Evolutionary conservation across 2,888 invertebrate genomes (phyloP), one percentile per base, ranked within the genome.

Genomic region (Xylophagus ater): DNA sequence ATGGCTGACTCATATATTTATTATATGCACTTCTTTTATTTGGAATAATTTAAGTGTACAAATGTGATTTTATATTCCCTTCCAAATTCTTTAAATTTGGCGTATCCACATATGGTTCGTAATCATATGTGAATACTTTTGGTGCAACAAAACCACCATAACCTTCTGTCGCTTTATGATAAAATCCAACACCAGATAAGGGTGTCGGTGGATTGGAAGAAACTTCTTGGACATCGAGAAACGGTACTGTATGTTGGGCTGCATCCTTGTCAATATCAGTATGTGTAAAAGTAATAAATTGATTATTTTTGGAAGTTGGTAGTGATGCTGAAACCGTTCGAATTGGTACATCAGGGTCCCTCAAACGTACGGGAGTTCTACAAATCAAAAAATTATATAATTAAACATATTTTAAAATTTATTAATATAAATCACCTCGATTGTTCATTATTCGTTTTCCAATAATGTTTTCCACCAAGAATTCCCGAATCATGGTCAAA

Each of bases 381-480:
- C n/a, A n/a, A n/a, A n/a, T n/a, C n/a, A n/a, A n/a, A n/a, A n/a
- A n/a, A n/a, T n/a, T n/a, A n/a, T n/a, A n/a, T n/a, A n/a, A n/a
- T n/a, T n/a, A n/a, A n/a, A n/a, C n/a, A n/a, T n/a, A n/a, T n/a
- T n/a, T n/a, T n/a, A n/a, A n/a, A n/a, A n/a, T n/a, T n/a, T n/a
- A n/a, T n/a, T n/a, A n/a, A n/a, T n/a, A n/a, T n/a, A n/a, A 84
- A 56, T 80, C 79, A 53, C n/a, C n/a, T n/a, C n/a, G n/a, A n/a
- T n/a, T n/a, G n/a, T n/a, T n/a, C n/a, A n/a, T 81, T 80, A 53
- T 84, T 84, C 53, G 81, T 77, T 41, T 77, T 69, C 85, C 85
- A 86, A 21, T 71, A 66, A 52, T 78, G 80, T 48, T 70, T 71
- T 10, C 69, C 60, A 12, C 65, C 56, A 12, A 86, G 63, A 48